Evolutionary conservation across 2,888 invertebrate genomes (phyloP).

Genomic region (Parnassius orleans): DNA sequence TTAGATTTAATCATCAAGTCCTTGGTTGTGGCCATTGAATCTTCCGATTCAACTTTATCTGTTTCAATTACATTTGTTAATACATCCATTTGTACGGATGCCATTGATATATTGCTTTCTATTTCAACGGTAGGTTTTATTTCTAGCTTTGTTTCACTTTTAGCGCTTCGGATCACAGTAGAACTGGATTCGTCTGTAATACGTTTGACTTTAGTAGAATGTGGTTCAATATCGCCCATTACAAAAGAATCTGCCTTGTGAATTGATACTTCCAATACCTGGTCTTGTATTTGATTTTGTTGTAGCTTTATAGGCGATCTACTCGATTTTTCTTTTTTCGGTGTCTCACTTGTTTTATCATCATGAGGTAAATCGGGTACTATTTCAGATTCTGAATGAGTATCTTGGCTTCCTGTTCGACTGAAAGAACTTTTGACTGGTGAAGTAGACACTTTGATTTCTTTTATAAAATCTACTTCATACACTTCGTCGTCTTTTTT

Average conservation of each 20-base stretch:
- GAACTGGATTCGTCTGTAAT: slow-evolving; percentile 27
- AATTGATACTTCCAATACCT: slow-evolving; percentile 71
- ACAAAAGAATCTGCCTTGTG: slow-evolving; percentile 65
- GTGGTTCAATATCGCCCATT: slow-evolving; percentile 42
- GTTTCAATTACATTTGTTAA: slow-evolving; percentile 65
- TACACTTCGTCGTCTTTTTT: slow-evolving; percentile 75
- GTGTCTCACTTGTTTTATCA: slow-evolving; percentile 61
- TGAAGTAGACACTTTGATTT: slow-evolving; percentile 77
- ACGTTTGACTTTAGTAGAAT: slow-evolving; percentile 10
- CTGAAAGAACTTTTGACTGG: slow-evolving; percentile 75
- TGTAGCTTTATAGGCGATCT: slow-evolving; percentile 72
- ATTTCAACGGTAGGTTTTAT: slow-evolving; percentile 48
- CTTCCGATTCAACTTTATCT: slow-evolving; percentile 49
- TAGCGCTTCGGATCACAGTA: slow-evolving; percentile 39
- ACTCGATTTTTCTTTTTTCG: slow-evolving; percentile 59
- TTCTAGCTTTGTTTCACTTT: slow-evolving; percentile 53
- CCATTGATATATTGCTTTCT: slow-evolving; percentile 47
- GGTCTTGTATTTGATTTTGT: slow-evolving; percentile 69
- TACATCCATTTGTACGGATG: slow-evolving; percentile 61
- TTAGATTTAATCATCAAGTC: slow-evolving; percentile 77
- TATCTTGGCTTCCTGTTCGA: slow-evolving; percentile 78
- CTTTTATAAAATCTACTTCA: slow-evolving; percentile 77
- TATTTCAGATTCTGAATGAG: slow-evolving; percentile 78
- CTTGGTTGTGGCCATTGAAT: slow-evolving; percentile 66
- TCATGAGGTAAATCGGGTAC: slow-evolving; percentile 76